phyloP scores from a whole-genome alignment of 2,113 vertebrate species.

The Toxotes jaculatrix region DNA sequence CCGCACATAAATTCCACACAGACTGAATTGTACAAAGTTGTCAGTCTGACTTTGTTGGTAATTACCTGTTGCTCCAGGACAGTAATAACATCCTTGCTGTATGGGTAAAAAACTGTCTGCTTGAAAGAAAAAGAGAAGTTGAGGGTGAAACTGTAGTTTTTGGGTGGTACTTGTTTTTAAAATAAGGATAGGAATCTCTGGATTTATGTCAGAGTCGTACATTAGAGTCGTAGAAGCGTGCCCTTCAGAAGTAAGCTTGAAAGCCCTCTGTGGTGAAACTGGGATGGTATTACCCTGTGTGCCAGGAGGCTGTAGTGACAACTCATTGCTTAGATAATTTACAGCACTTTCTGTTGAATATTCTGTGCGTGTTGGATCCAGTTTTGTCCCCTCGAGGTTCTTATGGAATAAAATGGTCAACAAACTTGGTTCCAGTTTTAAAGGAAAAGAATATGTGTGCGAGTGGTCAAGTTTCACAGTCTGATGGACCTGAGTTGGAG shows the following conservation, averaged over 20 bases:
- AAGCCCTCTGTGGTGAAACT: not conserved
- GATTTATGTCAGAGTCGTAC: not conserved
- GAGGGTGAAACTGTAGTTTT: not conserved
- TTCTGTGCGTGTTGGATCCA: not conserved
- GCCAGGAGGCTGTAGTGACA: not conserved
- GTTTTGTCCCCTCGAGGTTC: not conserved
- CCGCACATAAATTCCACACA: not conserved
- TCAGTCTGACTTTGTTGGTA: too few species aligned
- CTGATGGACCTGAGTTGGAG: too few species aligned
- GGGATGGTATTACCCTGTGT: not conserved
- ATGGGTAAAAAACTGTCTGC: too few species aligned
- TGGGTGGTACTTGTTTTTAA: not conserved
- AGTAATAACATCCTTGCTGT: not conserved
- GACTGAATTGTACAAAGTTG: not conserved
- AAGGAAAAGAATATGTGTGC: not conserved
- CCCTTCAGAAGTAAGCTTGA: too few species aligned
- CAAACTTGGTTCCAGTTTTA: not conserved
- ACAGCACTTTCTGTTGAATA: not conserved
- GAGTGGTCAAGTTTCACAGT: not conserved
- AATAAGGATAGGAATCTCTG: not conserved
- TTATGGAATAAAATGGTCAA: not conserved
- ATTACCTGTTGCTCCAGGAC: not conserved
- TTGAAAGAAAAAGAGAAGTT: not conserved
- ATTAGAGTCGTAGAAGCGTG: not conserved
- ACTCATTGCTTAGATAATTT: not conserved